These are phyloP conservation scores for Bambusicola thoracicus DNA, from an alignment of 2,113 vertebrate genomes.

Conservation along the genomic window DNA sequence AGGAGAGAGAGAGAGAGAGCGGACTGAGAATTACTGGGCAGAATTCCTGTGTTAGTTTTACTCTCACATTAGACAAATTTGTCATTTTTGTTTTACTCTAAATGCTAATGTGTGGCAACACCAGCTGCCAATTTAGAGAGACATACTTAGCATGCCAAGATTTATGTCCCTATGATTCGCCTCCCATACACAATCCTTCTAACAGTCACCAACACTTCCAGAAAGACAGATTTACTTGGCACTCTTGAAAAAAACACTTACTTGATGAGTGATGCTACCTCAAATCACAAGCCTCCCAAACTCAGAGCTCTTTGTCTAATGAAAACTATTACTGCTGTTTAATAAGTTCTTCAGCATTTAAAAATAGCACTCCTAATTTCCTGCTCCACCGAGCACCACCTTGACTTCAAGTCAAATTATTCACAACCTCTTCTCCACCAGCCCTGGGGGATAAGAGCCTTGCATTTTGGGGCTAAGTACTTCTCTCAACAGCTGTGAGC, in stretches of 20 bases:
- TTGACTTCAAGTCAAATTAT: slow-evolving; percentile 78
- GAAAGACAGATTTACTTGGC: slow-evolving; percentile 50
- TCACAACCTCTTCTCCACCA: slow-evolving; percentile 64
- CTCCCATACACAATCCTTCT: slow-evolving; percentile 47
- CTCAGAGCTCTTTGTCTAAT: slow-evolving; percentile 60
- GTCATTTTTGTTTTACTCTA: slow-evolving; percentile 60
- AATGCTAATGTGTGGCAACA: slow-evolving; percentile 65
- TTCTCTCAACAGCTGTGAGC: slow-evolving; percentile 69
- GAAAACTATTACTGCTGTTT: slow-evolving; percentile 71
- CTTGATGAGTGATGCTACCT: slow-evolving; percentile 24
- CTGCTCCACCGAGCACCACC: slow-evolving; percentile 70
- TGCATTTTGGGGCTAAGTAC: slow-evolving; percentile 60
- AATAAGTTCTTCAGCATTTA: slow-evolving; percentile 71
- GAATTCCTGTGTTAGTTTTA: slow-evolving; percentile 28
- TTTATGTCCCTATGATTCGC: slow-evolving; percentile 1
- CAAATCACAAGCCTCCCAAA: slow-evolving; percentile 19
- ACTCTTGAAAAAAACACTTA: slow-evolving; percentile 49
- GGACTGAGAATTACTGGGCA: background rate
- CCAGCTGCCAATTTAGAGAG: slow-evolving; percentile 57
- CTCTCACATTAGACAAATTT: slow-evolving; percentile 48
- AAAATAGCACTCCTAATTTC: slow-evolving; percentile 77
- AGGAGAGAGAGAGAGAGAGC: background rate
- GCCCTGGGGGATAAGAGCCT: slow-evolving; percentile 60
- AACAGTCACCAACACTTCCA: slow-evolving; percentile 47
- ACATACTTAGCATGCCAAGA: slow-evolving; percentile 38